Conservation (phyloP, 1,140 invertebrate genomes). For the Scaptomyza montana region DNA sequence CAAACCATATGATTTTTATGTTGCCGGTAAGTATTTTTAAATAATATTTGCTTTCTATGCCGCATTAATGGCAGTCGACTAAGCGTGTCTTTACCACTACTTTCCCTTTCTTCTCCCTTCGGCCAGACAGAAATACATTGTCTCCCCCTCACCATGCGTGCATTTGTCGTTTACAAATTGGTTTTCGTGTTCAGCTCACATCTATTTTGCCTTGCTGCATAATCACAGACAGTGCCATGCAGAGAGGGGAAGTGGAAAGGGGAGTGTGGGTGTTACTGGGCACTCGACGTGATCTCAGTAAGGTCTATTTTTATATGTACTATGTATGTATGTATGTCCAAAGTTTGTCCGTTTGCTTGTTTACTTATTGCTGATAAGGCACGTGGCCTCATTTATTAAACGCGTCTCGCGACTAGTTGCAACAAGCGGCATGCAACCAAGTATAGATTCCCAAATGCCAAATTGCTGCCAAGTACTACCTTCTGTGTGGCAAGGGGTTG, state of each 20-base stretch:
- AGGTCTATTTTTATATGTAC: conserved; percentile 62
- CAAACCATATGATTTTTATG: not conserved
- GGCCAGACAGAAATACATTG: not conserved
- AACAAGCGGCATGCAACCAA: conserved; percentile 72
- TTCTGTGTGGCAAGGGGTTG: conserved; percentile 39
- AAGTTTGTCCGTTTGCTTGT: conserved; percentile 59
- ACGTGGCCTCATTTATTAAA: conserved; percentile 80
- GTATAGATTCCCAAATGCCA: conserved; percentile 34
- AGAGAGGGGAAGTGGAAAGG: not conserved
- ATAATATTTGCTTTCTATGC: conserved; percentile 69
- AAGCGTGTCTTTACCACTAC: conserved; percentile 43
- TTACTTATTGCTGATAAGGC: conserved; percentile 70
- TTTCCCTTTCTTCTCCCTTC: not conserved
- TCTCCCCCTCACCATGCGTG: conserved; percentile 36
- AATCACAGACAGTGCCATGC: conserved; percentile 58
- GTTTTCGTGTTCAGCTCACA: conserved; percentile 75
- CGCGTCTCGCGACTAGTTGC: conserved; percentile 54
- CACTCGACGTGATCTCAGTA: conserved; percentile 55
- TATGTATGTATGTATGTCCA: conserved; percentile 31
- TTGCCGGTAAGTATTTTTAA: conserved; percentile 48
- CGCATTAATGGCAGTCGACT: conserved; percentile 72
- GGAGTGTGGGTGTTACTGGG: conserved; percentile 10
- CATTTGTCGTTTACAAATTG: conserved; percentile 81
- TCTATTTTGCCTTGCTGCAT: conserved; percentile 74
- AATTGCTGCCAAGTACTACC: conserved; percentile 41